Evolutionary conservation across 1,140 invertebrate species (phyloP).

Genomic region (Chelonus insularis): DNA sequence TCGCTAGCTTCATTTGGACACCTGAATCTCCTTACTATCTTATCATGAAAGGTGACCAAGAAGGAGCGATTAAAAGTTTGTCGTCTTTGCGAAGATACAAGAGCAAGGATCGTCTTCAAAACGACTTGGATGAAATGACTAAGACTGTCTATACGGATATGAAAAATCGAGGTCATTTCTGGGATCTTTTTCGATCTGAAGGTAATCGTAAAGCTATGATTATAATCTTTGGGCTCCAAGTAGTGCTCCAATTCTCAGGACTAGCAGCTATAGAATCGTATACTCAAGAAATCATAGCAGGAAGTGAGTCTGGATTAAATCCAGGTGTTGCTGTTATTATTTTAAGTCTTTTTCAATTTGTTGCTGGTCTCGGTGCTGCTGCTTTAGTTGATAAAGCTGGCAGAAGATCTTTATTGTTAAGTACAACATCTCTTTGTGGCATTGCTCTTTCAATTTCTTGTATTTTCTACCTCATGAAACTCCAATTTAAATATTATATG

Average conservation of each 20-base stretch:
- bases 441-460: slow-evolving; percentile 52
- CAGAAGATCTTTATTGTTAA: slow-evolving; percentile 61
- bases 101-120: slow-evolving; percentile 37
- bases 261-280: slow-evolving; percentile 72
- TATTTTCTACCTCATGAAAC: slow-evolving; percentile 59
- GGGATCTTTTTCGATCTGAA: slow-evolving; percentile 53
- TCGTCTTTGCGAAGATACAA: slow-evolving; percentile 51
- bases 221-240: slow-evolving; percentile 64
- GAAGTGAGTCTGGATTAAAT: slow-evolving; percentile 57
- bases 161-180: slow-evolving; percentile 44
- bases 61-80: slow-evolving; percentile 53
- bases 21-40: slow-evolving; percentile 70
- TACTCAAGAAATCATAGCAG: slow-evolving; percentile 66
- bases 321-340: slow-evolving; percentile 62
- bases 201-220: slow-evolving; percentile 57
- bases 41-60: slow-evolving; percentile 43
- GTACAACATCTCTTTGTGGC: slow-evolving; percentile 60
- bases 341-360: slow-evolving; percentile 69
- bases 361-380: slow-evolving; percentile 62
- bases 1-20: slow-evolving; percentile 69
- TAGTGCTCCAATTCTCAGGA: slow-evolving; percentile 67
- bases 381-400: slow-evolving; percentile 63
- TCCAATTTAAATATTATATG: slow-evolving; percentile 49
- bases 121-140: slow-evolving; percentile 51
- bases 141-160: slow-evolving; percentile 47